Conservation (phyloP, 1,140 invertebrate species). For the Globodera ellingtonae region DNA sequence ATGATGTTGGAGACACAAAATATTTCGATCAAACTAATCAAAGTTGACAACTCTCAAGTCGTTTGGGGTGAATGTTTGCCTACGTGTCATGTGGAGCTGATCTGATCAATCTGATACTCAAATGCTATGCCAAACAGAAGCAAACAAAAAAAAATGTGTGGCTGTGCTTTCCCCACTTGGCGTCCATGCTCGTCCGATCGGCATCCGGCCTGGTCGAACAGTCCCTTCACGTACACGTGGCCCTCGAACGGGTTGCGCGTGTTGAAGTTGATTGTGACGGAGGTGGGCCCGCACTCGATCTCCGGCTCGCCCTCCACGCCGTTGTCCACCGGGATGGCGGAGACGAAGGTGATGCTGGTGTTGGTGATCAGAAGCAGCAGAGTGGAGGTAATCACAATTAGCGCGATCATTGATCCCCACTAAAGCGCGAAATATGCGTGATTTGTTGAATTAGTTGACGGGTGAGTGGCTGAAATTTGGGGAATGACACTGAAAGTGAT, state of each 20-base stretch:
- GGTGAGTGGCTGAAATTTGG: not conserved
- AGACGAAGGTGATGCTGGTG: constrained; percentile 3
- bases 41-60: no score
- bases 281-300: constrained; percentile 62
- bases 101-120: not conserved
- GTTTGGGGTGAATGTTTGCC: no score
- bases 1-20: not conserved
- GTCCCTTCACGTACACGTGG: constrained; percentile 65
- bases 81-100: no score
- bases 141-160: not conserved
- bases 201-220: constrained; percentile 63
- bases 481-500: constrained; percentile 1
- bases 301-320: constrained; percentile 59
- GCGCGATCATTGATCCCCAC: not conserved
- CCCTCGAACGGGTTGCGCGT: constrained; percentile 65
- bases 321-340: constrained; percentile 58
- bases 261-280: constrained; percentile 65
- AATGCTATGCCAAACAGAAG: not conserved
- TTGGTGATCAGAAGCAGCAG: not conserved
- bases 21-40: no score
- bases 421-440: not conserved
- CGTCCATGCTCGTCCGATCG: constrained; percentile 63
- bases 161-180: constrained; percentile 29
- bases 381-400: not conserved
- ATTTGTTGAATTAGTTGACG: not conserved